phyloP scores from a whole-genome alignment of 2,797 vertebrate species.

The Sebastes steindachneri region DNA sequence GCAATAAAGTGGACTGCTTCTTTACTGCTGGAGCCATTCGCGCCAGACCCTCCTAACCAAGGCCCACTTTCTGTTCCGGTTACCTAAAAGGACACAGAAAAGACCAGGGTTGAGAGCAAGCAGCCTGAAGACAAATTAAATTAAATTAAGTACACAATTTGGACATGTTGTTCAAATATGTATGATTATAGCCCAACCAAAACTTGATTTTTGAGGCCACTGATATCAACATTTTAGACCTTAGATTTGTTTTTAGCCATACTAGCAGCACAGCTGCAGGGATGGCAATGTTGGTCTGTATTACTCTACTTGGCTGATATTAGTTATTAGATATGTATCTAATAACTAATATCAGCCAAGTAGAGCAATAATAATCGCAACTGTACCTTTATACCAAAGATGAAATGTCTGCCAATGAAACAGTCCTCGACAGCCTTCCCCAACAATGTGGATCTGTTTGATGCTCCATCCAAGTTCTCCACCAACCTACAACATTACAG shows the following conservation, averaged over 20 bases:
- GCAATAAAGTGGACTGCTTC: conserved; percentile 59
- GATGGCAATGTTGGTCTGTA: too few species aligned
- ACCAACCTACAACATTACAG: conserved; percentile 58
- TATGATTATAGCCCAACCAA: neutral
- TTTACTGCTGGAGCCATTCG: neutral
- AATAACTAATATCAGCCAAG: neutral
- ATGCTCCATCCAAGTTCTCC: conserved; percentile 68
- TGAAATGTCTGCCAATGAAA: conserved; percentile 91
- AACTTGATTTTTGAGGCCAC: neutral
- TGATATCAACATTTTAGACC: neutral
- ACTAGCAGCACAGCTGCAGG: too few species aligned
- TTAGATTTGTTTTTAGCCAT: too few species aligned
- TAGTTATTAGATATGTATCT: neutral
- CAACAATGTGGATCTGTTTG: conserved; percentile 72
- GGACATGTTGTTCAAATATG: neutral
- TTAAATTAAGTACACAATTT: neutral
- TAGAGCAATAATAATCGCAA: neutral
- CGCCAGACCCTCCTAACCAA: conserved; percentile 14
- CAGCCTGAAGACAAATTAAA: neutral
- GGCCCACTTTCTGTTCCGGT: conserved; percentile 34
- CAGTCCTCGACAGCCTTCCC: conserved; percentile 88
- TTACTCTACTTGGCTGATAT: too few species aligned
- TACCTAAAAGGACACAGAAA: conserved; percentile 52
- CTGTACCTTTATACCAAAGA: conserved; percentile 93
- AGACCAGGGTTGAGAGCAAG: neutral